Conservation (phyloP, 2,797 vertebrate species). For the Rhinogobio ventralis region DNA sequence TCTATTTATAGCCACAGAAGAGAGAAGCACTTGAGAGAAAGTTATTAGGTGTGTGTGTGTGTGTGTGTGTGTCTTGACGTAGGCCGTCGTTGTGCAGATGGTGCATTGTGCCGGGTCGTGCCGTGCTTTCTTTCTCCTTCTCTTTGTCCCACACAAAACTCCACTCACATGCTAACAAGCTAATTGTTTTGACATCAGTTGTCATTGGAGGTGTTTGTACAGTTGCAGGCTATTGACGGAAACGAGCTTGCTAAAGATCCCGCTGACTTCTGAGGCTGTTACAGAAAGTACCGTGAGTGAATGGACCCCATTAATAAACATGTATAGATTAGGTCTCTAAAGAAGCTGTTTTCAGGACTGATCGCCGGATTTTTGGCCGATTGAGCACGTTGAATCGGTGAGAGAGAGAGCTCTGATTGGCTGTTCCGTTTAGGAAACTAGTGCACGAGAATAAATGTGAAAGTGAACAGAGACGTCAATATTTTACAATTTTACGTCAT, state of each 20-base stretch:
- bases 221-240: slow-evolving; percentile 15
- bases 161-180: slow-evolving; percentile 32
- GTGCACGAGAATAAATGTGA: not conserved
- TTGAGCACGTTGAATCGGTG: not conserved
- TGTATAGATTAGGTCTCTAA: slow-evolving; percentile 35
- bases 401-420: not conserved
- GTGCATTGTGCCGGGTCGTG: slow-evolving; percentile 29
- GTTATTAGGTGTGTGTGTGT: slow-evolving; percentile 50
- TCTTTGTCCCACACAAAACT: slow-evolving; percentile 30
- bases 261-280: slow-evolving; percentile 25
- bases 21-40: slow-evolving; percentile 61
- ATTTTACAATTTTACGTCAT: not conserved
- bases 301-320: slow-evolving; percentile 43
- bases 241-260: slow-evolving; percentile 17
- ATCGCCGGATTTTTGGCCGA: not conserved
- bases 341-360: slow-evolving; percentile 24
- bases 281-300: slow-evolving; percentile 26
- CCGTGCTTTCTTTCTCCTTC: slow-evolving; percentile 23
- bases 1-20: slow-evolving; percentile 78
- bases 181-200: slow-evolving; percentile 40
- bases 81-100: slow-evolving; percentile 49
- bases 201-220: slow-evolving; percentile 24
- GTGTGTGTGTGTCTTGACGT: slow-evolving; percentile 49
- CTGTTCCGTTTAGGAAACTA: not conserved
- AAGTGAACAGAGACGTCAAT: no score